Evolutionary conservation across 2,797 vertebrate species (phyloP), one percentile per base, ranked within the genome.

Genomic region (Periparus ater): DNA sequence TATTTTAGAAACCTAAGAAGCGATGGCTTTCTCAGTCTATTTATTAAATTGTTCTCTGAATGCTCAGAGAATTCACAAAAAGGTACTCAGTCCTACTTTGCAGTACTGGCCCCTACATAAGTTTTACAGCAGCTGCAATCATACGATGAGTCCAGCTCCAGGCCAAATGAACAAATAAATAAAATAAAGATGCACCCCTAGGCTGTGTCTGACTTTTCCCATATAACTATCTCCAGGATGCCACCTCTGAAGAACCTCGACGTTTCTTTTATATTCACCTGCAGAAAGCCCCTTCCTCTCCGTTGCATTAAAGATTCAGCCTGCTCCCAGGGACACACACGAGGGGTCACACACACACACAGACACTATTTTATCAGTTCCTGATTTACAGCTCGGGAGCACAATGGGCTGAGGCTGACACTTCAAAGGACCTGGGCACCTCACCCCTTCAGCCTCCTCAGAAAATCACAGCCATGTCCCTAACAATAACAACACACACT

Each of bases 171-270:
- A 96, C 93, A 94, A 95, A 95, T 91, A 95, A 95, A 96, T 95
- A 96, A 96, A 95, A 97, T 93, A 95, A 96, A 96, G 92, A 96
- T 89, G 79, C 94, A 92, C 82, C 95, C 89, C 87, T 85, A 96
- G 95, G 95, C 96, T 93, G 95, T 96, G 93, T 94, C 91, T 97
- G 95, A 73, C 92, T 96, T 94, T 70, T 79, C 80, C 90, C 88
- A 82, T 42, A 82, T 94, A 95, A 95, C 95, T 88, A 38, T 15
- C 93, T 95, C 92, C 89, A 88, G 91, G 85, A 96, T 85, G 86
- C 93, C 94, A 85, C 93, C 93, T 96, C 74, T 67, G 93, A 94
- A 95, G 92, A 94, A 75, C 58, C 85, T 93, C 93, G 42, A 17
- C 10, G 0, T 81, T 92, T 84, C 95, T 94, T 96, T 96, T 88